Evolutionary conservation across 2,797 vertebrate species (phyloP).

Genomic region (Danio aesculapii): DNA sequence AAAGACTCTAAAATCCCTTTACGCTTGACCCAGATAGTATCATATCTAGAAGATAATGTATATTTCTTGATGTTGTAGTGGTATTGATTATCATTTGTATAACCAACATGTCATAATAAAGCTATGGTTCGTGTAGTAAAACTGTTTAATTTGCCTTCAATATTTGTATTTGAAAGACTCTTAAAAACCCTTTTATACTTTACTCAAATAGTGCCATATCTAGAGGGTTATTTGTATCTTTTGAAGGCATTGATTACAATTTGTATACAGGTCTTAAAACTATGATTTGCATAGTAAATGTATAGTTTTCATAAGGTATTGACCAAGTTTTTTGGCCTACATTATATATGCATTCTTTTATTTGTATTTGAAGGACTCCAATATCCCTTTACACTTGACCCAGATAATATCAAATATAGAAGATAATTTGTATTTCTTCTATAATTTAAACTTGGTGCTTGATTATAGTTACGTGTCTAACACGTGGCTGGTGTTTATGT

Average conservation of each 20-base stretch:
- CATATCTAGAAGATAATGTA: neutral
- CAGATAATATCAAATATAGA: neutral
- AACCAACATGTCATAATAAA: too few relatives aligned
- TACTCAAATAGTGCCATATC: neutral
- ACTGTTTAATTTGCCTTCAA: too few relatives aligned
- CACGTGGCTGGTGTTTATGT: fast-evolving
- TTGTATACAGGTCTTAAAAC: too few relatives aligned
- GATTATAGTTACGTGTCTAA: fast-evolving
- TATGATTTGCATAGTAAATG: too few relatives aligned
- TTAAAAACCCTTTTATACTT: neutral
- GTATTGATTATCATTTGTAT: too few relatives aligned
- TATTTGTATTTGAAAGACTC: neutral
- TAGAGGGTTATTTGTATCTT: neutral
- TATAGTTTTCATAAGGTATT: too few relatives aligned
- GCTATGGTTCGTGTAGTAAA: too few relatives aligned
- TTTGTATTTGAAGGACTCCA: neutral
- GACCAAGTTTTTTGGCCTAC: too few relatives aligned
- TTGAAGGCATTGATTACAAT: too few relatives aligned
- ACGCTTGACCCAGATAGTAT: neutral
- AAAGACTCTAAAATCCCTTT: neutral
- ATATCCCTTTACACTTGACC: neutral
- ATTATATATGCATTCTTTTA: neutral
- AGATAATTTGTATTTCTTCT: neutral
- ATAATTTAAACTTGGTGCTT: neutral
- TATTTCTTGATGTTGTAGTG: too few relatives aligned